Evolutionary conservation across 2,888 invertebrate genomes (phyloP).

Genomic region (Andrena dorsata): DNA sequence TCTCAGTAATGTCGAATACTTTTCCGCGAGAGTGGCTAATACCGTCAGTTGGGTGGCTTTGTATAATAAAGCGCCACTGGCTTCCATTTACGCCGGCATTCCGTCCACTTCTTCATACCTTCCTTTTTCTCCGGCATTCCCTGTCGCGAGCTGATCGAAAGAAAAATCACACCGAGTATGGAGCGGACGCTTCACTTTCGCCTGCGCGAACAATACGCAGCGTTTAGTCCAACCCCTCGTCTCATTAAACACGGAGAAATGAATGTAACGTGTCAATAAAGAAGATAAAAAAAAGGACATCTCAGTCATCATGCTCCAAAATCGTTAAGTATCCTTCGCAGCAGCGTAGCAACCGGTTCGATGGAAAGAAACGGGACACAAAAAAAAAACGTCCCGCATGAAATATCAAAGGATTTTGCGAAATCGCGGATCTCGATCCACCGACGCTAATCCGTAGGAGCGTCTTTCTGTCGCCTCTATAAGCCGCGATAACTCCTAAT

Average conservation of each 20-base stretch:
- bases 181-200: constrained; percentile 10
- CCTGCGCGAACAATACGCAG: neutral
- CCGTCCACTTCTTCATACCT: constrained; percentile 29
- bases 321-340: too few relatives aligned
- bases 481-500: constrained; percentile 69
- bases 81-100: constrained; percentile 45
- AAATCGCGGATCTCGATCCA: constrained; percentile 37
- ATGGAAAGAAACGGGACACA: too few relatives aligned
- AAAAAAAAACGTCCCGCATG: too few relatives aligned
- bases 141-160: neutral
- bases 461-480: constrained; percentile 48
- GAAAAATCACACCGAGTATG: neutral
- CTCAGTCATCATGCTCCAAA: too few relatives aligned
- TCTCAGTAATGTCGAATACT: constrained; percentile 64
- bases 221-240: neutral
- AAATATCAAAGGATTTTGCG: constrained; percentile 23
- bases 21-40: constrained; percentile 60
- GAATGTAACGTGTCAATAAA: too few relatives aligned
- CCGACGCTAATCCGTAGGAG: constrained; percentile 2
- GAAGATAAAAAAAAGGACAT: too few relatives aligned
- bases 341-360: too few relatives aligned
- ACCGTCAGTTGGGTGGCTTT: constrained; percentile 54
- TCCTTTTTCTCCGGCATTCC: constrained; percentile 10
- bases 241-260: too few relatives aligned
- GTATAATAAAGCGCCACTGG: constrained; percentile 55